Base-by-base conservation (phyloP, 2,797 vertebrate species). In the Spinus olivaceus region DNA sequence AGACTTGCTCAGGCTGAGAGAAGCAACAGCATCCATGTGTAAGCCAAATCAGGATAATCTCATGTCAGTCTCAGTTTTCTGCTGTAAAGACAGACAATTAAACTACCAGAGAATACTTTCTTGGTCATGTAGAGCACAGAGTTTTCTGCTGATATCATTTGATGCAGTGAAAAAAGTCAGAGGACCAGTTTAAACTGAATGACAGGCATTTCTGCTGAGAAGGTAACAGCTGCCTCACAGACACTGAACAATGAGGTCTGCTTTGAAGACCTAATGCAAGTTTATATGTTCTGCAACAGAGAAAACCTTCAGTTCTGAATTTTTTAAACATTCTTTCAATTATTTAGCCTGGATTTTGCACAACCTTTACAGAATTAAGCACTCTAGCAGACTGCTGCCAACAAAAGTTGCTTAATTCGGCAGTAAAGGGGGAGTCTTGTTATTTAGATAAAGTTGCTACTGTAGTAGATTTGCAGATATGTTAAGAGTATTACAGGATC, bases 401-500 rank as follows among this genome's bases (percentile, higher is more conserved):
- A 25, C 69, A 94, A 97, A 76, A 56, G 84, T 94, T 95, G 79
- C 83, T 97, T 98, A 98, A 98, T 97, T 97, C 97, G 94, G 95
- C 65, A 81, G 80, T 95, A 90, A 97, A 97, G 94, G 90, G 97
- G 54, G 67, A 94, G 73, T 93, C 82, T 95, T 97, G 96, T 96
- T 98, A 90, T 97, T 96, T 97, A 94, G 97, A 97, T 97, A 96
- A 98, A 97, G 96, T 97, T 96, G 95, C 97, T 96, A 97, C 96
- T 97, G 95, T 98, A 97, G 96, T 96, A 97, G 94, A 95, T 96
- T 97, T 96, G 80, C 89, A 96, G 96, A 96, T 94, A 92, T 47
- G 92, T 96, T 98, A 98, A 98, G 97, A 98, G 96, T 96, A 98
- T 98, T 98, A 98, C 64, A 92, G 80, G 86, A 96, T 97, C 95